Percentiles rank a stretch among this genome's conserved stretches.
Conservation (phyloP, 2,797 vertebrate species). For the Brotula barbata region DNA sequence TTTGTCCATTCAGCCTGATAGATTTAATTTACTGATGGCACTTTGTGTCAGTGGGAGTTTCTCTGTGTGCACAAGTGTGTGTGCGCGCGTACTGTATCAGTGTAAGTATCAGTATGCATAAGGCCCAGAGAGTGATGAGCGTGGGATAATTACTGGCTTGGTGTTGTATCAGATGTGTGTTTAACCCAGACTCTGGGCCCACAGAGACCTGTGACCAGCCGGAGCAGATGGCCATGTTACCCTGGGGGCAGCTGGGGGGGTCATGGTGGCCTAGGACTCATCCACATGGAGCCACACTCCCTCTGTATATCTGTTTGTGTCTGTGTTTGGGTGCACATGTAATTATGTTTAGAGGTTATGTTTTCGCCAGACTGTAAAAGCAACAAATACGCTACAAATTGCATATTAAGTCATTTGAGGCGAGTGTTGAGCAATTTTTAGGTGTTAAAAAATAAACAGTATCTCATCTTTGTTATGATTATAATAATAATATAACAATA, state of each 20-base stretch:
- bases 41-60: slow-evolving; percentile 61
- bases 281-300: slow-evolving; percentile 36
- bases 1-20: slow-evolving; percentile 70
- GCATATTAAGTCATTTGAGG: no score
- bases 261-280: slow-evolving; percentile 36
- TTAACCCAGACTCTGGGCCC: slow-evolving; percentile 65
- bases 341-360: not conserved
- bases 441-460: no score
- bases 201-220: slow-evolving; percentile 62
- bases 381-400: no score
- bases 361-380: no score
- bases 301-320: slow-evolving; percentile 7
- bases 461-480: no score
- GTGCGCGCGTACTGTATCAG: not conserved
- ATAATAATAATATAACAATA: no score
- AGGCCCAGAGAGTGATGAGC: not conserved
- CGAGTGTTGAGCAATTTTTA: no score
- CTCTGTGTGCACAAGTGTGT: not conserved
- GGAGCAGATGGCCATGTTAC: slow-evolving; percentile 70
- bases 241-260: slow-evolving; percentile 45
- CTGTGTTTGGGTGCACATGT: not conserved
- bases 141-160: slow-evolving; percentile 48
- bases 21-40: slow-evolving; percentile 77
- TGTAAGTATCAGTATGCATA: not conserved
- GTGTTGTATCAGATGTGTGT: slow-evolving; percentile 68